phyloP scores from a whole-genome alignment of 1,140 invertebrate species.

The Drosophila subpulchrella region DNA sequence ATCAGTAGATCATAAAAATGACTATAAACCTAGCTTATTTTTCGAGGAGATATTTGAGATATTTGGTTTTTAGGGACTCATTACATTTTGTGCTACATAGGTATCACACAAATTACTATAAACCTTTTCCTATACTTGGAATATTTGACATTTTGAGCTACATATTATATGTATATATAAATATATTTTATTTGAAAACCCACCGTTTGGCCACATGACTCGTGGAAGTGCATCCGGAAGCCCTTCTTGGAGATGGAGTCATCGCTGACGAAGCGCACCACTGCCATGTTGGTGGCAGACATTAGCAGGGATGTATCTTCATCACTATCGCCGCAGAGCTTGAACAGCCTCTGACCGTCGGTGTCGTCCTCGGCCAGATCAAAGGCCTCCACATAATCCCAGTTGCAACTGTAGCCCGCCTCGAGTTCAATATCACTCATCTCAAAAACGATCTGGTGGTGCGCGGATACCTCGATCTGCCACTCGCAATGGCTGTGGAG shows the following conservation, averaged over 20 bases:
- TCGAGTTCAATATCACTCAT: conserved; percentile 87
- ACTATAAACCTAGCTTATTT: too few species aligned
- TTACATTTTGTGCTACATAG: too few species aligned
- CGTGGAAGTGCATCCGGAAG: conserved; percentile 59
- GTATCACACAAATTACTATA: too few species aligned
- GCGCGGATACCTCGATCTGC: conserved; percentile 88
- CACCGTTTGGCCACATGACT: conserved; percentile 89
- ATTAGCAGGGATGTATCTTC: fast-evolving
- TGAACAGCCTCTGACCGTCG: conserved; percentile 48
- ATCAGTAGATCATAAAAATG: too few species aligned
- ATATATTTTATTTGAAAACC: neutral
- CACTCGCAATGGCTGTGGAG: conserved; percentile 89
- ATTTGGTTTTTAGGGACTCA: too few species aligned
- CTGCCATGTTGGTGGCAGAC: conserved; percentile 52
- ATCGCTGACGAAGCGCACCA: conserved; percentile 67
- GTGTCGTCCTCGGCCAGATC: conserved; percentile 54
- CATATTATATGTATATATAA: too few species aligned
- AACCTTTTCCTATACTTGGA: too few species aligned
- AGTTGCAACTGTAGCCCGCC: conserved; percentile 85
- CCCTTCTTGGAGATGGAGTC: conserved; percentile 41
- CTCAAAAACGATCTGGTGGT: conserved; percentile 86
- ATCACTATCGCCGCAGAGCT: conserved; percentile 16
- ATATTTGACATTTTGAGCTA: too few species aligned
- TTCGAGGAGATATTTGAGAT: too few species aligned
- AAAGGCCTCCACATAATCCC: conserved; percentile 85